Evolutionary conservation across 2,797 vertebrate species (phyloP).

Genomic region (Meda fulgida): DNA sequence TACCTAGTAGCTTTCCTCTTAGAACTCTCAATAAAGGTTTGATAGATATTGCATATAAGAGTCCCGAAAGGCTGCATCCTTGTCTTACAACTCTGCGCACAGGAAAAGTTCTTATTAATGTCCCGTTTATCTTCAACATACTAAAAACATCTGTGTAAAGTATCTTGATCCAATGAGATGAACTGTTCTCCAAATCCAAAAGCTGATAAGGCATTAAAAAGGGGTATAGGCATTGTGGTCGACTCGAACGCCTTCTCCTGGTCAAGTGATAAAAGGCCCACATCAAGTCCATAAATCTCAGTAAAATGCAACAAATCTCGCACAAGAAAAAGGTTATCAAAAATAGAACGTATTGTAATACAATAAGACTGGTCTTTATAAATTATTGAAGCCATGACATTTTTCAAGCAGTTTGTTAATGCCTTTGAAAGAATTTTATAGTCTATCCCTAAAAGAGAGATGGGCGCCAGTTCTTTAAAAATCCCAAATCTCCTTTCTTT

Average conservation of each 20-base stretch:
- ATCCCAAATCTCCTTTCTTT: neutral
- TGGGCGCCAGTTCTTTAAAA: neutral
- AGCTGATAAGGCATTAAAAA: neutral
- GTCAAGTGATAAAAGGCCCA: neutral
- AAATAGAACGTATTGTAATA: neutral
- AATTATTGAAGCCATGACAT: neutral
- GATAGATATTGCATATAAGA: neutral
- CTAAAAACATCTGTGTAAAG: neutral
- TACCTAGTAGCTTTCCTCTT: neutral
- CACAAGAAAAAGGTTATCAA: slow-evolving; percentile 21
- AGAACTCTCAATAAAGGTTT: neutral
- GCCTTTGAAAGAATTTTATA: neutral
- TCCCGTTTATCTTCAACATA: neutral
- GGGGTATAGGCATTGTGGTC: neutral
- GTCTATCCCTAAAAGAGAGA: slow-evolving; percentile 3
- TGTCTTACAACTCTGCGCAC: neutral
- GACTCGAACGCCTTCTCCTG: neutral
- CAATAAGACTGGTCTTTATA: neutral
- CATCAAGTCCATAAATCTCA: neutral
- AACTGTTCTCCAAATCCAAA: neutral
- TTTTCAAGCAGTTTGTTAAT: neutral
- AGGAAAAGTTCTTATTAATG: neutral
- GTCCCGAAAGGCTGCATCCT: neutral
- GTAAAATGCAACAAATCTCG: neutral
- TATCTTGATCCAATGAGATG: neutral